A percentile compares a stretch with the other conserved stretches of the same genome.
phyloP scores from a whole-genome alignment of 1,140 invertebrate genomes.

The Conus ventricosus region DNA sequence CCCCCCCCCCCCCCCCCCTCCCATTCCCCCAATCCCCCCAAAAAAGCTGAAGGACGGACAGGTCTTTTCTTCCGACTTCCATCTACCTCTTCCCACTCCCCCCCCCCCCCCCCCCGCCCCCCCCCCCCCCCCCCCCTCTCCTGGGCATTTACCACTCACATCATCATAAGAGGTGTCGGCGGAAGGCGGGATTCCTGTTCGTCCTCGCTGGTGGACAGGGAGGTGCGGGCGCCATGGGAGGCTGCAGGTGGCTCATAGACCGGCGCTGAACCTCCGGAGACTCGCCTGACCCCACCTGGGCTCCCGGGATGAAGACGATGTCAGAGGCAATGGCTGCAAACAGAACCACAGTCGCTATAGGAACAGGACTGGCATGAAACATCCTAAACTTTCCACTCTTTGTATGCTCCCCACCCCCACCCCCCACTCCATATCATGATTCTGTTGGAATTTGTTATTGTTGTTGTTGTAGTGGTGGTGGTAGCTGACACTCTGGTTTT shows the following conservation, averaged over 20 bases:
- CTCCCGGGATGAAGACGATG: neutral
- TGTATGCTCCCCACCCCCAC: too few relatives aligned
- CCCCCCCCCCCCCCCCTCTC: neutral
- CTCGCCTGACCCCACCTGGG: neutral
- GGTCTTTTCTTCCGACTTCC: neutral
- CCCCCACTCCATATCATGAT: too few relatives aligned
- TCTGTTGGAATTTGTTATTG: too few relatives aligned
- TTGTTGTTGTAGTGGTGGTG: too few relatives aligned
- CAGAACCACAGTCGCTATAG: neutral
- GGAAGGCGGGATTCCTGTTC: neutral
- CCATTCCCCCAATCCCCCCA: neutral
- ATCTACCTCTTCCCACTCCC: neutral
- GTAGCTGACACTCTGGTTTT: too few relatives aligned
- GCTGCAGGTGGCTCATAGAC: neutral
- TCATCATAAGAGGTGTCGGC: neutral
- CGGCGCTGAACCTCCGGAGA: neutral
- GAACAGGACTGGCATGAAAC: too few relatives aligned
- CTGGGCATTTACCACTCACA: neutral
- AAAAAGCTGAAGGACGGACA: too few relatives aligned
- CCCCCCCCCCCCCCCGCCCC: too few relatives aligned
- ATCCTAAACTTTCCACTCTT: too few relatives aligned
- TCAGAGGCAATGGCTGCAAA: neutral
- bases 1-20: too few relatives aligned
- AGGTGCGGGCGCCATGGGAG: neutral
- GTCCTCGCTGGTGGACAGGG: neutral